Conservation (phyloP, 2,113 vertebrate species). For the Marcusenius ussheri region DNA sequence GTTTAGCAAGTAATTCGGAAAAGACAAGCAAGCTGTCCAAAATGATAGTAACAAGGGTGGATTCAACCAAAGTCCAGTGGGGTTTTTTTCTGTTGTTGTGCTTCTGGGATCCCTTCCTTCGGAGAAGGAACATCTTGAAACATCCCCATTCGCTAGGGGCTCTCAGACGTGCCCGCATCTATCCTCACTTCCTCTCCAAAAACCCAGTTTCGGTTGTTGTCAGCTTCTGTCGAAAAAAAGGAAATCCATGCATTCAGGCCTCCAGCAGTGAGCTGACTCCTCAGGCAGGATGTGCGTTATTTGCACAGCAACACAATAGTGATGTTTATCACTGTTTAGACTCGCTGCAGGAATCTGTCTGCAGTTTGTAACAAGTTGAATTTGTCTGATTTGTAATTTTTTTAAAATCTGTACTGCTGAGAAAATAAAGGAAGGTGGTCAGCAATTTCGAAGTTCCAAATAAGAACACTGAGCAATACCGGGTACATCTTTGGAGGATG, state of each 20-base stretch:
- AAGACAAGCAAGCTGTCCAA: not conserved
- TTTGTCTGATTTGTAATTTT: not conserved
- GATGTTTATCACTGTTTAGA: constrained; percentile 28
- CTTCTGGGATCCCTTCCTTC: not conserved
- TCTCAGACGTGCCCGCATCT: constrained; percentile 13
- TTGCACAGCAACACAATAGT: constrained; percentile 29
- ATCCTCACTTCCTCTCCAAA: constrained; percentile 35
- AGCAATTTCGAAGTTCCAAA: not conserved
- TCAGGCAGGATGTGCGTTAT: constrained; percentile 45
- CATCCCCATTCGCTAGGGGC: not conserved
- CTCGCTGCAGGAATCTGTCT: constrained; percentile 12
- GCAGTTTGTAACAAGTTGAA: not conserved
- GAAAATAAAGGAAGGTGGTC: not conserved
- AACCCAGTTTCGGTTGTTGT: constrained; percentile 36
- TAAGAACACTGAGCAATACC: not conserved
- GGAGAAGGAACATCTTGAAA: not conserved
- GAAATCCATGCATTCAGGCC: constrained; percentile 45
- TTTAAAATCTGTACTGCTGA: not conserved
- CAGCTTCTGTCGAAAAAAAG: constrained; percentile 43
- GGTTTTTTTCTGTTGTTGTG: not conserved
- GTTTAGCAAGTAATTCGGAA: not conserved
- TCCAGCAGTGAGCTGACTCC: constrained; percentile 15
- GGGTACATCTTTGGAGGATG: not conserved
- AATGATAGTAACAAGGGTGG: not conserved
- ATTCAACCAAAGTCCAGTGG: not conserved